Evolutionary conservation across 1,140 invertebrate genomes (phyloP), one percentile per base, ranked within the genome.

Genomic region (Anadara kagoshimensis): DNA sequence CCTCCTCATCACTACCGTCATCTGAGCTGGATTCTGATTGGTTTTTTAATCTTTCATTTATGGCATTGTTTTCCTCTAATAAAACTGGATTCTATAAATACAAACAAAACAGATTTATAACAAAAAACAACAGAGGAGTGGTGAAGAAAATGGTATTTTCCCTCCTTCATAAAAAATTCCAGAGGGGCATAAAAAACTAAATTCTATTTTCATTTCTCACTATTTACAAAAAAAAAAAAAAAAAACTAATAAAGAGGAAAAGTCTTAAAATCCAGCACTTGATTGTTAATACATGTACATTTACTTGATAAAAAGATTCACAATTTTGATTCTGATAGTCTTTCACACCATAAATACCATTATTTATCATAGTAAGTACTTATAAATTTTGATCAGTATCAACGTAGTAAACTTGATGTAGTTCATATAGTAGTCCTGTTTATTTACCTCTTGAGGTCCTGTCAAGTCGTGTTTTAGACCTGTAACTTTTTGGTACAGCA

Each of bases 401-500:
- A 4, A 11, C 10, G 14, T 4, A 49, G 10, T 4, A 4, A 11
- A n/a, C 47, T n/a, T 4, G 14, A 14, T 49, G 3, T 3, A 18
- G n/a, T 18, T 1, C n/a, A 4, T 16, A 36, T 58, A 2, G 3
- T 14, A 59, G 4, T 7, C 4, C 14, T 7, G 20, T 16, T 29
- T 56, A 69, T 63, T 68, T 66, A 84, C 86, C 70, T 87, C 77
- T 76, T 92, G 90, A 5, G 95, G 92, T 49, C 94, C 94, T 5
- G 93, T 93, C 29, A 97, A 87, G 87, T 96, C 94, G 24, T 92
- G 88, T 86, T 94, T 96, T 58, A 98, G 91, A 3, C 95, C 96
- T 29, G 94, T 92, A 54, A 98, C 91, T 66, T 94, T 96, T 78
- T 94, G 94, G 83, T 97, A 98, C 63, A 94, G 90, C 8, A 97